Evolutionary conservation across 2,797 vertebrate species (phyloP), one percentile per base, ranked within the genome.

Genomic region (Rhinoraja longicauda): DNA sequence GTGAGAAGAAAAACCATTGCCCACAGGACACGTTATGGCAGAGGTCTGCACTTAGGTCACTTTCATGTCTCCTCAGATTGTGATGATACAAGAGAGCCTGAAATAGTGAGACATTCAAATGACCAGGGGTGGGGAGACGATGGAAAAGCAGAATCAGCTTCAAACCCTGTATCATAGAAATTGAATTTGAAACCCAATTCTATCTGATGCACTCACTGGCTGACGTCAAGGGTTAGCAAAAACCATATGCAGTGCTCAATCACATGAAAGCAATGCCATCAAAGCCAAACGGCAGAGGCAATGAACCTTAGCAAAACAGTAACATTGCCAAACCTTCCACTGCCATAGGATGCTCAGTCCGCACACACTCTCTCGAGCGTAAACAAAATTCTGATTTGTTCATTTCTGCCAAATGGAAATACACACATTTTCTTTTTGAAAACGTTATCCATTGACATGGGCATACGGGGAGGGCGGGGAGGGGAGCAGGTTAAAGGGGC

Each of bases 151-250:
- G 21, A 19, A 26, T 67, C 15, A 36, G 32, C 32, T 88, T 88
- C 32, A 88, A 86, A 73, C n/a, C 84, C 57, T 88, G 64, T 64
- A n/a, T 59, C 19, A 88, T 17, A 88, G 70, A 64, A 53, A 24
- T 10, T 91, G 64, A 73, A 29, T 3, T 45, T 91, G 90, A 53
- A 91, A 91, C 45, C 67, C 70, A 45, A 19, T 73, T 45, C 39
- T 24, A 73, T 72, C 67, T 73, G 67, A 73, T 26, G 36, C 90
- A 91, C 67, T 72, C 2, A 75, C 39, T 53, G 26, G 5, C 57
- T 75, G 36, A 91, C 36, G 39, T 91, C 90, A 91, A 75, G 70
- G 24, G 26, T 75, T 75, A 92, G 70, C 75, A 39, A 75, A 72
- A 75, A 92, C 39, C 67, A 91, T 17, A 75, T 45, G 90, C 45